These are phyloP conservation scores for Zaprionus gabonicus DNA, from an alignment of 1,140 invertebrate genomes.

Conservation along the genomic window DNA sequence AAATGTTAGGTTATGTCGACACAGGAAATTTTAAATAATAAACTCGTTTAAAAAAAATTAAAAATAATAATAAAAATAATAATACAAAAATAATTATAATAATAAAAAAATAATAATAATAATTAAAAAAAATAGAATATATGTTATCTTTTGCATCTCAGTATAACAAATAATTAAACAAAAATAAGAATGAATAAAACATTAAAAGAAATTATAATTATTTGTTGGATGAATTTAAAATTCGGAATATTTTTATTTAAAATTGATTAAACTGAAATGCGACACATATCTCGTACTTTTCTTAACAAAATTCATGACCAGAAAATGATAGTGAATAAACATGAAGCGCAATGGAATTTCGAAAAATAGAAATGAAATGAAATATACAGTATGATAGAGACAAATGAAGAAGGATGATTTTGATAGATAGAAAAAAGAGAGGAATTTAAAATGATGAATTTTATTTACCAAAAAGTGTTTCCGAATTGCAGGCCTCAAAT, in stretches of 20 bases:
- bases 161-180: not conserved
- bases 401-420: slow-evolving; percentile 44
- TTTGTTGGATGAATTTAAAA: too few relatives aligned
- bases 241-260: too few relatives aligned
- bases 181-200: not conserved
- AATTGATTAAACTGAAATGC: not conserved
- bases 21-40: too few relatives aligned
- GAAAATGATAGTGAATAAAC: slow-evolving; percentile 79
- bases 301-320: slow-evolving; percentile 51
- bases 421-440: slow-evolving; percentile 33
- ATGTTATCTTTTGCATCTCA: too few relatives aligned
- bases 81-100: too few relatives aligned
- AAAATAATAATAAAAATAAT: too few relatives aligned
- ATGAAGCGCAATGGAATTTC: slow-evolving; percentile 54
- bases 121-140: too few relatives aligned
- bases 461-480: slow-evolving; percentile 54
- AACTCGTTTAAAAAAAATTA: too few relatives aligned
- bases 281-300: not conserved
- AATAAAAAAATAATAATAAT: too few relatives aligned
- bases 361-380: slow-evolving; percentile 15
- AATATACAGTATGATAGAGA: slow-evolving; percentile 16
- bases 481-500: slow-evolving; percentile 59
- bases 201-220: too few relatives aligned
- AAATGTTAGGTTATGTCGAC: slow-evolving; percentile 18
- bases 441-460: slow-evolving; percentile 43